Percentiles rank a stretch among this genome's conserved stretches.
Evolutionary conservation across 2,797 vertebrate species (phyloP).

Genomic region (Megaceryle alcyon): DNA sequence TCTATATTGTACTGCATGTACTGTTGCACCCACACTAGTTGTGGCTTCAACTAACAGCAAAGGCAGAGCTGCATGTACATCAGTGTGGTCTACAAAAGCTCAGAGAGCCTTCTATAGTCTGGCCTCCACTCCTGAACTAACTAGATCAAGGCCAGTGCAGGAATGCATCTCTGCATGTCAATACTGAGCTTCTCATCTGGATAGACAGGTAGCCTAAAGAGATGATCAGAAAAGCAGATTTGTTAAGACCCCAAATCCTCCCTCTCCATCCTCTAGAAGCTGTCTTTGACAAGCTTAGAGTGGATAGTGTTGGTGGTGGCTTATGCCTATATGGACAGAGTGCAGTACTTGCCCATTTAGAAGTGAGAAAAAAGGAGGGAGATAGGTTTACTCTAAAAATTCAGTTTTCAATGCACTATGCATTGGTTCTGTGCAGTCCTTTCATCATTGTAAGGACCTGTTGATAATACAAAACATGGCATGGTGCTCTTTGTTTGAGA

Average conservation of each 20-base stretch:
- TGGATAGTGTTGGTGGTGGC: too few relatives aligned
- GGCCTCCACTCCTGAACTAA: background rate
- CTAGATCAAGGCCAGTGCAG: background rate
- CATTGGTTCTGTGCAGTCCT: background rate
- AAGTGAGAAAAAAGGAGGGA: background rate
- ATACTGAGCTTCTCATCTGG: fast-evolving
- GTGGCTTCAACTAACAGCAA: background rate
- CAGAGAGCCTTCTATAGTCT: background rate
- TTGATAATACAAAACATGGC: background rate
- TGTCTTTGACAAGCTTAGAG: background rate
- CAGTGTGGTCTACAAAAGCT: background rate
- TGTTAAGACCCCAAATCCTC: background rate
- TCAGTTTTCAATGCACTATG: background rate
- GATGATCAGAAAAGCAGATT: background rate
- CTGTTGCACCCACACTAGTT: too few relatives aligned
- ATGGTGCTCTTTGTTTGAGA: background rate
- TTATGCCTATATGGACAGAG: background rate
- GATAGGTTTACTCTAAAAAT: background rate
- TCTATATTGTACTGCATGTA: background rate
- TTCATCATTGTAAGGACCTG: background rate
- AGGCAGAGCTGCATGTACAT: background rate
- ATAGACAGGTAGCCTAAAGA: background rate
- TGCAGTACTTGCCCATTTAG: background rate
- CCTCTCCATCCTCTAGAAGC: background rate
- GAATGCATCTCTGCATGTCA: background rate